Evolutionary conservation across 1,140 invertebrate genomes (phyloP).

Genomic region (Heliconius melpomene): DNA sequence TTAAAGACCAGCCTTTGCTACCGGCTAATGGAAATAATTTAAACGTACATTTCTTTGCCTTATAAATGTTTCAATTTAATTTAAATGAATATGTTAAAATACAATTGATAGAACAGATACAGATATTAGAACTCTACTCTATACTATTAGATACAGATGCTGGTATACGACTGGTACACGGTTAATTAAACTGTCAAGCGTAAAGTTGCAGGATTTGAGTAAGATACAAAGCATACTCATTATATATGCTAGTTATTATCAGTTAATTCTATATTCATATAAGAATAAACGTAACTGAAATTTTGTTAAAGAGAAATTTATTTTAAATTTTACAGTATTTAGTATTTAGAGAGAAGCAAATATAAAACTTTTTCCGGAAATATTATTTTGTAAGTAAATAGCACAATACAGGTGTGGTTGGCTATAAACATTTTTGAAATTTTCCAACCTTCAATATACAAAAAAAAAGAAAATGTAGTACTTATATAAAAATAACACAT

Average conservation of each 20-base stretch:
- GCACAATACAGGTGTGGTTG: background rate
- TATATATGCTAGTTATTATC: constrained; percentile 14
- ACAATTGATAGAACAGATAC: constrained; percentile 58
- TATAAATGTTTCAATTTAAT: constrained; percentile 22
- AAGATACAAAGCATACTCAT: constrained; percentile 38
- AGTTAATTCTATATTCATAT: background rate
- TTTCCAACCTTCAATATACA: too few relatives aligned
- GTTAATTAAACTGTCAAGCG: constrained; percentile 70
- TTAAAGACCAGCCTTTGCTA: background rate
- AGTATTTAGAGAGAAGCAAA: too few relatives aligned
- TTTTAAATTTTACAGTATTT: too few relatives aligned
- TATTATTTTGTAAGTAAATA: background rate
- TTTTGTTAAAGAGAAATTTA: too few relatives aligned
- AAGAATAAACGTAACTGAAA: background rate
- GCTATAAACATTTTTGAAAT: too few relatives aligned
- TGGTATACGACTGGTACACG: constrained; percentile 58
- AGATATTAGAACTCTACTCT: constrained; percentile 58
- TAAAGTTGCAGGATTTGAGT: constrained; percentile 41
- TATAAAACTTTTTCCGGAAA: background rate
- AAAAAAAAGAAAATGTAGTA: too few relatives aligned
- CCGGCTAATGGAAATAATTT: background rate
- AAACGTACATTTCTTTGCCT: background rate
- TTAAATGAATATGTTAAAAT: constrained; percentile 33
- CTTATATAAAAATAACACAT: background rate
- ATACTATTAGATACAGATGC: constrained; percentile 52